These are phyloP conservation scores for Drosophila mulleri DNA, from an alignment of 2,888 invertebrate species.

Conservation along the genomic window DNA sequence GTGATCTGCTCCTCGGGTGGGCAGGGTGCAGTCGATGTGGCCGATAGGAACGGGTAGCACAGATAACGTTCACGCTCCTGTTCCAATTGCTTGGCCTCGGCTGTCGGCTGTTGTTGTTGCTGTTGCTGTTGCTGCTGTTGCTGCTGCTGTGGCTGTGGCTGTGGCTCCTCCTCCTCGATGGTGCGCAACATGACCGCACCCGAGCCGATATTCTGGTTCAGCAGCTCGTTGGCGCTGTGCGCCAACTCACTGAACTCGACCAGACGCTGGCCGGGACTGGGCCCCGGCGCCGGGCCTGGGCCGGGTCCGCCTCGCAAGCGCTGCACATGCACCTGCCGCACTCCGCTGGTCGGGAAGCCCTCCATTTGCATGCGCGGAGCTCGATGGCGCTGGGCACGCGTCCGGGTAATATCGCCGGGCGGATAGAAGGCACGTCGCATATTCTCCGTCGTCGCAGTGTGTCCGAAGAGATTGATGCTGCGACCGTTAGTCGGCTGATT, in stretches of 20 bases:
- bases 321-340: conserved; percentile 32
- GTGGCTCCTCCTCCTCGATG: conserved; percentile 44
- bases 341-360: conserved; percentile 10
- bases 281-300: background rate
- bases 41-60: conserved; percentile 46
- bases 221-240: conserved; percentile 28
- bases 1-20: conserved; percentile 26
- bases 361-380: conserved; percentile 26
- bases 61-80: conserved; percentile 55
- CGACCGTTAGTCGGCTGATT: conserved; percentile 32
- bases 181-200: conserved; percentile 27
- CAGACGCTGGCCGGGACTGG: conserved; percentile 17
- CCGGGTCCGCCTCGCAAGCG: conserved; percentile 35
- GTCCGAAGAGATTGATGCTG: conserved; percentile 34
- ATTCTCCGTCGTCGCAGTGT: conserved; percentile 12
- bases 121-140: conserved; percentile 12
- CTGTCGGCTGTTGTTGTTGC: conserved; percentile 9
- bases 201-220: conserved; percentile 2
- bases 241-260: conserved; percentile 37
- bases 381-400: conserved; percentile 28
- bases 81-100: conserved; percentile 27
- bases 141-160: conserved; percentile 11
- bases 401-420: conserved; percentile 10
- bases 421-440: conserved; percentile 32
- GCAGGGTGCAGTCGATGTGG: background rate